A percentile compares a stretch with the other conserved stretches of the same genome.
phyloP scores from a whole-genome alignment of 2,888 invertebrate species.

The Eledona agricola region DNA sequence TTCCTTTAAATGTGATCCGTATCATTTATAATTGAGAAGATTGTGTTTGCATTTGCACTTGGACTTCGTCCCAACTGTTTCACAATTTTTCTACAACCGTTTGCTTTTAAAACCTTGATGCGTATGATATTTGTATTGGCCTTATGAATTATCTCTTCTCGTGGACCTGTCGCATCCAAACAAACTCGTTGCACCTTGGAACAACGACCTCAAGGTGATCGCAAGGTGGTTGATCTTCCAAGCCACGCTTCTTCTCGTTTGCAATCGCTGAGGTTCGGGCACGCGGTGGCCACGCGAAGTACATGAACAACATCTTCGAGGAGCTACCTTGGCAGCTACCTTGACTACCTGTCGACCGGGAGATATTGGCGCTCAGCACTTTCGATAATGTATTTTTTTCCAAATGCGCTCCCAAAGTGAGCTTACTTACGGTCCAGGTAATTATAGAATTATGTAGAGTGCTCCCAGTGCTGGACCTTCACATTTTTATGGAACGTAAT shows the following conservation, averaged over 20 bases:
- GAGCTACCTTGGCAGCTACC: slow-evolving; percentile 9
- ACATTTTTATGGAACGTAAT: slow-evolving; percentile 28
- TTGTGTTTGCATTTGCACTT: no score
- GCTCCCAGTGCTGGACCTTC: slow-evolving; percentile 19
- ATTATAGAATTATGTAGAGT: slow-evolving; percentile 31
- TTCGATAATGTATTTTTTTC: slow-evolving; percentile 32
- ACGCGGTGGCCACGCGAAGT: slow-evolving; percentile 35
- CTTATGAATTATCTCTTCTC: not conserved
- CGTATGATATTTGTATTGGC: no score
- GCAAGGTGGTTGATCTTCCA: slow-evolving; percentile 32
- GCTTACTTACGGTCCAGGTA: slow-evolving; percentile 34
- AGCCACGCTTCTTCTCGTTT: slow-evolving; percentile 30
- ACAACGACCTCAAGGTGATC: slow-evolving; percentile 30
- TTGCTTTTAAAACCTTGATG: no score
- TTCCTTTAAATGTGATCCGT: no score
- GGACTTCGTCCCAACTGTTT: no score
- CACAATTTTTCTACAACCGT: no score
- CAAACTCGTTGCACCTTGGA: slow-evolving; percentile 28
- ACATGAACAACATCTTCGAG: slow-evolving; percentile 10
- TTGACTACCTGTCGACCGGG: slow-evolving; percentile 17
- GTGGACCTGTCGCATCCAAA: slow-evolving; percentile 19
- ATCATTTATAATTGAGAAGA: no score
- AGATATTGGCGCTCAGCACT: slow-evolving; percentile 25
- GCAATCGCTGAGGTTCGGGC: slow-evolving; percentile 20
- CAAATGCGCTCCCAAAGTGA: slow-evolving; percentile 28